Evolutionary conservation across 2,888 invertebrate species (phyloP), one percentile per base, ranked within the genome.

Genomic region (Hecatera dysodea): DNA sequence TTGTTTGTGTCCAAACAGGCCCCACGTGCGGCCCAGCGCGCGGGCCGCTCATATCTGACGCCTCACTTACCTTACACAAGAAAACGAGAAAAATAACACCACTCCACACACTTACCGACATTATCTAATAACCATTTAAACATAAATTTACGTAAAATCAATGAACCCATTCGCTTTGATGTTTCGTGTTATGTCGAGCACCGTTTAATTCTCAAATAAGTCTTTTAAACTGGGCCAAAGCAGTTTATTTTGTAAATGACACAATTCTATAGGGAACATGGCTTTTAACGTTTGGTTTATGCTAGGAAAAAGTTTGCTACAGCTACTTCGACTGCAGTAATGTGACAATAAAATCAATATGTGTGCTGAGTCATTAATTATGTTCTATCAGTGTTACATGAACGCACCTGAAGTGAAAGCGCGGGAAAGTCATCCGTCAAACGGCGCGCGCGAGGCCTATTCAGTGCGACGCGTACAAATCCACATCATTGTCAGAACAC

Each of bases 381-480:
- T 86, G 86, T 91, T 91, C 89, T 92, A 90, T 87, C 86, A 89
- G 84, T 89, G 88, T 89, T 90, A 93, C 90, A 90, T 91, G 92
- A 93, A 94, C 95, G 93, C 94, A 95, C 95, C 95, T 95, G 93
- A 92, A 91, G 89, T 85, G 86, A 92, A 93, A 91, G 90, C 91
- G 94, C 93, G 94, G 91, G 92, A 93, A 90, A 89, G 87, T 92
- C 94, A 95, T 94, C 92, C 91, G 94, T 95, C 95, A 94, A 87
- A 88, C 90, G 82, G 89, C 94, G 94, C 92, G 93, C 91, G 93
- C 93, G 90, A 86, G 86, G 80, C 86, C 89, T 91, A 89, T 90
- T 90, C 90, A 90, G 80, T 77, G 86, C 80, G 80, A 89, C 88
- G 84, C 90, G 90, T 91, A 91, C 92, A 88, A 87, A 89, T 90